Conservation (phyloP, 1,140 invertebrate species). For the Coelopa frigida region DNA sequence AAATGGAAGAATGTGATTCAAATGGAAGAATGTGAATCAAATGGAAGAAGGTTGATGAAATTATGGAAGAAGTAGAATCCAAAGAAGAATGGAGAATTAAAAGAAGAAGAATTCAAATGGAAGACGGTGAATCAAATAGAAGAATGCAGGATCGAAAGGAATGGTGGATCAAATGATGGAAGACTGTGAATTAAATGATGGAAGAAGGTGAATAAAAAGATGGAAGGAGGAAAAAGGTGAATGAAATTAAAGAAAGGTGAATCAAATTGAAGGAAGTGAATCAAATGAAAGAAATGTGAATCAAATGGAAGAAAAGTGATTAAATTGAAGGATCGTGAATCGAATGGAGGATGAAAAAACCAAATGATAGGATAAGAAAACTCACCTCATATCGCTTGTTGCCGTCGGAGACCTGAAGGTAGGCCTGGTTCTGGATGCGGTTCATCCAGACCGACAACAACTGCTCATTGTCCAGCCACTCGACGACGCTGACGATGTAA, state of each 20-base stretch:
- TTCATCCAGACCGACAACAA: conserved; percentile 78
- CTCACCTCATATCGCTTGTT: conserved; percentile 23
- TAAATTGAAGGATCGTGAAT: no score
- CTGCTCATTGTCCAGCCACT: conserved; percentile 60
- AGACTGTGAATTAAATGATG: no score
- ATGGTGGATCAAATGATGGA: background rate
- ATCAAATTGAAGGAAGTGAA: no score
- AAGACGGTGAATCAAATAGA: no score
- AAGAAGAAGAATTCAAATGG: background rate
- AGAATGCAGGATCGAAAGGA: no score
- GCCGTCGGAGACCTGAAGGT: conserved; percentile 32
- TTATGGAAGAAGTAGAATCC: no score
- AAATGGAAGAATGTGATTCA: conserved; percentile 19
- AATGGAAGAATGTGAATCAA: no score
- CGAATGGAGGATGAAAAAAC: background rate
- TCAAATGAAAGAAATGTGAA: background rate
- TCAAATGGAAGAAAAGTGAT: no score
- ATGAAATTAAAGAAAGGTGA: background rate
- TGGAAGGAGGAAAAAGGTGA: no score
- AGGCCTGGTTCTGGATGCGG: conserved; percentile 66
- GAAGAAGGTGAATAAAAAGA: no score
- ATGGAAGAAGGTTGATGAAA: background rate
- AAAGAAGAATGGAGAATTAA: no score
- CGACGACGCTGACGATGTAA: conserved; percentile 49
- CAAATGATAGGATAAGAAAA: background rate